These are phyloP conservation scores for Xestia xanthographa DNA, from an alignment of 2,888 invertebrate species.

Conservation along the genomic window DNA sequence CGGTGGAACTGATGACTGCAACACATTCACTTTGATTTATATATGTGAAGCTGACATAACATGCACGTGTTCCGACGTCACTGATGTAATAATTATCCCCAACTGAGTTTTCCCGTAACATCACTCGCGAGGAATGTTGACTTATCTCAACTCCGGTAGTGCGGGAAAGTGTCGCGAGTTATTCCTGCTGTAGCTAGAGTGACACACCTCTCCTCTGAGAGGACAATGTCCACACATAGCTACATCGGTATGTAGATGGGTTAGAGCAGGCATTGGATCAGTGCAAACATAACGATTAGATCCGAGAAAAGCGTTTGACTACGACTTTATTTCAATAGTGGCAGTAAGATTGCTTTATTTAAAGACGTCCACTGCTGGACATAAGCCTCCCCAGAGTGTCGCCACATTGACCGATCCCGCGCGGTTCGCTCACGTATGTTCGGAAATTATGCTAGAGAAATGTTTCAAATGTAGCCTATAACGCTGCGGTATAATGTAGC, in stretches of 20 bases:
- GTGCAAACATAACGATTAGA: not conserved
- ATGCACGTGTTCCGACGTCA: not conserved
- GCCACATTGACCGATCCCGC: too few relatives aligned
- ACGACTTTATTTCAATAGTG: not conserved
- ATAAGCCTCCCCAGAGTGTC: too few relatives aligned
- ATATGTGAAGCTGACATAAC: not conserved
- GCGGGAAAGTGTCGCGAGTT: not conserved
- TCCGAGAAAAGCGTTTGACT: not conserved
- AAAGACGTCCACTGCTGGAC: too few relatives aligned
- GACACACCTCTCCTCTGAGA: not conserved
- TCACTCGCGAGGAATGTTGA: not conserved
- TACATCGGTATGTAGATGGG: not conserved
- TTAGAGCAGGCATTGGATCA: not conserved
- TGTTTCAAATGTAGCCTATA: not conserved
- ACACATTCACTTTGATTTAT: slow-evolving; percentile 7
- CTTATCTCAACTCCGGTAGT: not conserved
- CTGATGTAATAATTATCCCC: slow-evolving; percentile 7
- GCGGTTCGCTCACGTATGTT: too few relatives aligned
- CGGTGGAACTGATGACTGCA: slow-evolving; percentile 18
- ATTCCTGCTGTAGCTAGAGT: not conserved
- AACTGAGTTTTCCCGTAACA: not conserved
- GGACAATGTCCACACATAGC: not conserved
- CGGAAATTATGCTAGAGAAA: not conserved
- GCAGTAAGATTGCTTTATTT: not conserved
- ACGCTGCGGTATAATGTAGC: not conserved